Base-by-base conservation (phyloP, 2,888 invertebrate species). In the Gandaritis pyraliata region DNA sequence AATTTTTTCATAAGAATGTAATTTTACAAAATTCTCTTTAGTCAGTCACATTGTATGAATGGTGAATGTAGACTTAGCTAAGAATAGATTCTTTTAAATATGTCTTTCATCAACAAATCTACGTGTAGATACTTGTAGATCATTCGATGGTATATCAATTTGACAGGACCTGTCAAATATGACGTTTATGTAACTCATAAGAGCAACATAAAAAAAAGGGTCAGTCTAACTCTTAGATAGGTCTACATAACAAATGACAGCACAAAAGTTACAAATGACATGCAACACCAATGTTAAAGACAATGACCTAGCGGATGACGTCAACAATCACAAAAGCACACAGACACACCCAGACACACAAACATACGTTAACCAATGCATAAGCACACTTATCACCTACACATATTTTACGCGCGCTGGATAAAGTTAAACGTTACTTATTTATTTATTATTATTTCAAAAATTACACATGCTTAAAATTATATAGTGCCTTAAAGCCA, bases 201-300 rank as follows among this genome's bases (percentile, higher is more conserved):
- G 23, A 23, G 23, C 6, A n/a, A n/a, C 23, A 5, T 2, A 5
- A 23, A 23, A 23, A 23, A 23, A 23, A n/a, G n/a, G n/a, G n/a
- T n/a, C n/a, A n/a, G 5, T 23, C 0, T 5, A 2, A 23, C 6
- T 6, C 23, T 6, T 23, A 23, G 23, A 23, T 1, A 0, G 6
- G 23, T 23, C 23, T 23, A 23, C 23, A 23, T 2, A 23, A 23
- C n/a, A 23, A 23, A 23, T 23, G 23, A 23, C 23, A 23, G 6
- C 18, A 52, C 33, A 36, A 29, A 30, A 52, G 8, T 33, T 6
- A 33, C 7, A 29, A 7, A 52, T 30, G 52, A 48, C 64, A 57
- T 48, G 53, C 57, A 38, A 49, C 53, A 55, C 16, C 43, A n/a
- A 55, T 57, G 36, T 48, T 60, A 61, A 36, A 58, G 10, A 47